Base-by-base conservation (phyloP, 2,888 invertebrate genomes). In the Himalopsyche anomala region DNA sequence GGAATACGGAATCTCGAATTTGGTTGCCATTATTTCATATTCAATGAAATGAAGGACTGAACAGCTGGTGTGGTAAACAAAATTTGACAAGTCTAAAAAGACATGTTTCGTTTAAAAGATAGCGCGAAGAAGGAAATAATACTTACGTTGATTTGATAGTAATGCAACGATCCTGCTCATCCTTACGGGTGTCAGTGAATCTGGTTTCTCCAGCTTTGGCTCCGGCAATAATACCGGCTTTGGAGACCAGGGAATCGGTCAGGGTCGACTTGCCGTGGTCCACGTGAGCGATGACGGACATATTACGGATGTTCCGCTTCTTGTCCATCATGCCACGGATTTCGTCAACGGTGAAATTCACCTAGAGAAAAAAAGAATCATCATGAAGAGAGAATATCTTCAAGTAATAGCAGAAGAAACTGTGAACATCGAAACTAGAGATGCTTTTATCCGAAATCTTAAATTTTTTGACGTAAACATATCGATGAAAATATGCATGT, bases 251-350 rank as follows among this genome's bases (percentile, higher is more conserved):
- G 89, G 99, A 99, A 94, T 99, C 99, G 87, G 99, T 99, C 91
- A 99, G 93, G 87, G 99, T 99, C 89, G 99, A 99, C 94, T 99
- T 99, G 91, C 99, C 99, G 93, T 99, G 99, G 94, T 99, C 99
- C 90, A 99, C 99, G 94, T 99, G 99, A 90, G 99, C 99, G 92
- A 99, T 99, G 94, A 99, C 99, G 92, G 99, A 99, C 99, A 99
- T 99, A 94, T 99, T 99, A 92, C 99, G 96, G 95, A 99, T 99
- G 93, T 99, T 99, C 95, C 95, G 95, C 95, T 99, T 99, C 94
- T 98, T 98, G 97, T 99, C 99, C 99, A 99, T 99, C 96, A 99
- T 98, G 92, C 91, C 94, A 94, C 99, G 98, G 95, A 99, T 99
- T 95, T 99, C 99, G 95, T 99, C 99, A 94, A 99, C 98, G 90